These are phyloP conservation scores for Drosophila azteca DNA, from an alignment of 1,140 invertebrate species.

Conservation along the genomic window DNA sequence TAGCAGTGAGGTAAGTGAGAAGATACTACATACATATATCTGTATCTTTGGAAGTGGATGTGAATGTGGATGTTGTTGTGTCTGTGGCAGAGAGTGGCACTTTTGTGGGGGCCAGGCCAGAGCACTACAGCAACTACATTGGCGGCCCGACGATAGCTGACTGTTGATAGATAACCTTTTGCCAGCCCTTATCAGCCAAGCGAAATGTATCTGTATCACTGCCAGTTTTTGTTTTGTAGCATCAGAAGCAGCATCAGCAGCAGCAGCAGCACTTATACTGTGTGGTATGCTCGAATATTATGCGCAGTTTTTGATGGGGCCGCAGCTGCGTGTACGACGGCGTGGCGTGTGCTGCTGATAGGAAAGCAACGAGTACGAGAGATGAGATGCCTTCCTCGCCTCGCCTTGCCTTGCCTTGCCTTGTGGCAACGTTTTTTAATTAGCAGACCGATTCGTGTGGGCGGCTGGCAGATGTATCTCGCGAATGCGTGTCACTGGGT, in stretches of 20 bases:
- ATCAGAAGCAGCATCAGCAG: too few relatives aligned
- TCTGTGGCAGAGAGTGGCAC: conserved; percentile 2
- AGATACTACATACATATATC: not conserved
- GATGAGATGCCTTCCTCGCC: too few relatives aligned
- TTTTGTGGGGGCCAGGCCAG: too few relatives aligned
- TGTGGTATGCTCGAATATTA: conserved; percentile 48
- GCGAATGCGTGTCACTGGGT: conserved; percentile 78
- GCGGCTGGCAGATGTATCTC: conserved; percentile 34
- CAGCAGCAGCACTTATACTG: too few relatives aligned
- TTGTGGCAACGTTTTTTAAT: conserved; percentile 59
- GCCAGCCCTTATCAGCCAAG: conserved; percentile 52
- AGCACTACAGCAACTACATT: conserved; percentile 32
- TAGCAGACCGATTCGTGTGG: conserved; percentile 54
- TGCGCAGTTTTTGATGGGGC: conserved; percentile 62
- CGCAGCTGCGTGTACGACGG: conserved; percentile 30
- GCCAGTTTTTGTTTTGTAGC: conserved; percentile 7
- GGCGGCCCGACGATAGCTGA: conserved; percentile 33
- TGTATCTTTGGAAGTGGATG: too few relatives aligned
- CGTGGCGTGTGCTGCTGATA: too few relatives aligned
- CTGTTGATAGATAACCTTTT: conserved; percentile 68
- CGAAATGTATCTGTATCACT: conserved; percentile 29
- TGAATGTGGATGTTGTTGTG: conserved; percentile 14
- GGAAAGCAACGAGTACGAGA: too few relatives aligned
- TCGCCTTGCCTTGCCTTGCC: too few relatives aligned
- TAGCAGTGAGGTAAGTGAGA: conserved; percentile 61